Base-by-base conservation (phyloP, 2,888 invertebrate species). In the Seira musarum region DNA sequence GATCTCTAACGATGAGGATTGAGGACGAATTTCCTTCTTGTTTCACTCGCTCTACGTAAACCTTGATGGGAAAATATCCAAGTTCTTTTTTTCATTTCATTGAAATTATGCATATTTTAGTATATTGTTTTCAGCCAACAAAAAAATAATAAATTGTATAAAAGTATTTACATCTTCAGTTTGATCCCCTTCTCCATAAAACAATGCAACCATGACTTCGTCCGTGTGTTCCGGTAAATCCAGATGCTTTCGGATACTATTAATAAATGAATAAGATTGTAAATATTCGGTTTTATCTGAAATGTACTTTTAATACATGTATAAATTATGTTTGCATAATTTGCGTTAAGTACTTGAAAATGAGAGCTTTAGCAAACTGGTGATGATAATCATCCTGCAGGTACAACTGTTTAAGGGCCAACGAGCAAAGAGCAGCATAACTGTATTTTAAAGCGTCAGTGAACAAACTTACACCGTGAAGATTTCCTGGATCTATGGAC, bases 11-110 rank as follows among this genome's bases (percentile, higher is more conserved):
- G 17, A 91, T 87, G 24, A 89, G 88, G 66, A 91, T 88, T 19
- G 89, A 89, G 81, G 89, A 89, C 10, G 89, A 88, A 70, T 89
- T 88, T 1, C 89, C 88, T 84, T 92, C 91, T 22, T 89, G 88
- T 71, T 89, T 88, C 21, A 92, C 88, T 25, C 90, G 87, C 67
- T 89, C 88, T 17, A 91, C 89, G 85, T 91, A 91, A 8, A 90
- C 30, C 30, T 30, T n/a, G n/a, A 2, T 5, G 8, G 8, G 8
- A 30, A 30, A 8, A 30, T 30, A 5, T 30, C 30, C 30, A 30
- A n/a, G n/a, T n/a, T n/a, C n/a, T n/a, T n/a, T n/a, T n/a, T n/a
- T n/a, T n/a, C n/a, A n/a, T n/a, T n/a, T n/a, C n/a, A n/a, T n/a
- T n/a, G n/a, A n/a, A n/a, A n/a, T n/a, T n/a, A n/a, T n/a, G n/a